Evolutionary conservation across 2,888 invertebrate species (phyloP).

Genomic region (Apocheima hispidaria): DNA sequence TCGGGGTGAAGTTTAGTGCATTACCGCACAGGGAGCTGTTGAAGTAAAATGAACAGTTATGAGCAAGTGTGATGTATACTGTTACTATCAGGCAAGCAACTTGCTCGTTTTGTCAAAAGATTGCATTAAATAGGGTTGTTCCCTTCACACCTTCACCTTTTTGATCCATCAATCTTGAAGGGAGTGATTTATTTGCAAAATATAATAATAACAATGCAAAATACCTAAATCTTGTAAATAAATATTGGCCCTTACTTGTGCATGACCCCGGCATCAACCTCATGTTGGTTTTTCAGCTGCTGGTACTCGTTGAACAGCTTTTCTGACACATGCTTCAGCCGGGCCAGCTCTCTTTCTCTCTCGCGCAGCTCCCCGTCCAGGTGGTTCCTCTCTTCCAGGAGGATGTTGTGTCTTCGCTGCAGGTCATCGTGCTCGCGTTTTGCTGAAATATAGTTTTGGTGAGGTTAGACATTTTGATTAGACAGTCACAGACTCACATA

Average conservation of each 20-base stretch:
- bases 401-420: constrained; percentile 86
- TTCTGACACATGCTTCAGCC: constrained; percentile 88
- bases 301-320: constrained; percentile 90
- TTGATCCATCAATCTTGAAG: too few species aligned
- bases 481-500: too few species aligned
- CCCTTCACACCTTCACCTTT: too few species aligned
- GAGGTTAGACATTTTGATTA: too few species aligned
- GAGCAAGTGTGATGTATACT: too few species aligned
- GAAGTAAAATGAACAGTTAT: too few species aligned
- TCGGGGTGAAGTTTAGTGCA: too few species aligned
- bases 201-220: not conserved
- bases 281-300: constrained; percentile 90
- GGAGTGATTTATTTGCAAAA: too few species aligned
- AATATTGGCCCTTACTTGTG: constrained; percentile 82
- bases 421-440: constrained; percentile 88
- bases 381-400: constrained; percentile 86
- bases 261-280: constrained; percentile 91
- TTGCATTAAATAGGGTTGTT: too few species aligned
- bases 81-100: too few species aligned
- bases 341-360: constrained; percentile 87
- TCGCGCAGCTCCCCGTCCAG: constrained; percentile 87
- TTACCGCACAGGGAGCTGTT: too few species aligned
- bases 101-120: too few species aligned
- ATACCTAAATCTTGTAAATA: not conserved
- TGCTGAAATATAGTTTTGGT: constrained; percentile 65